phyloP scores from a whole-genome alignment of 1,140 invertebrate genomes.

The Oppia nitens region DNA sequence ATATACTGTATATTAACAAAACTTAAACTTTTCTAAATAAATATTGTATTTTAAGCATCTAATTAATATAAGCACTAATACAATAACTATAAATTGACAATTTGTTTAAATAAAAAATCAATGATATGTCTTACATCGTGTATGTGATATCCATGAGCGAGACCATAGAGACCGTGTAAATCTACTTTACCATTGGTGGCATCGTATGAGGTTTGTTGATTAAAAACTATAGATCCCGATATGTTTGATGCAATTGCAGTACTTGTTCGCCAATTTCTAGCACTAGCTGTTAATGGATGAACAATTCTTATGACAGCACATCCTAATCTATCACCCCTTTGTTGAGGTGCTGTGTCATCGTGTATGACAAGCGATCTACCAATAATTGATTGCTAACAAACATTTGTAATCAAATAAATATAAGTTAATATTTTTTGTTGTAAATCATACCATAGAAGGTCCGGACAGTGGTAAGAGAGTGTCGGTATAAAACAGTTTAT shows the following conservation, averaged over 20 bases:
- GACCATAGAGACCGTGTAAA: conserved; percentile 49
- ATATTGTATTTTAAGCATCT: too few relatives aligned
- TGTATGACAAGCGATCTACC: conserved; percentile 72
- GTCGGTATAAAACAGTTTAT: conserved; percentile 28
- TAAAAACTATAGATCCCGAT: conserved; percentile 26
- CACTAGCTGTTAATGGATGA: conserved; percentile 21
- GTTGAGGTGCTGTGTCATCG: conserved; percentile 66
- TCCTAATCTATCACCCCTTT: conserved; percentile 64
- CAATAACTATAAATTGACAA: too few relatives aligned
- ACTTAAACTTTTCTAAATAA: too few relatives aligned
- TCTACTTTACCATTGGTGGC: conserved; percentile 56
- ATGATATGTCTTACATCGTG: conserved; percentile 44
- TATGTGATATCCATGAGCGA: conserved; percentile 55
- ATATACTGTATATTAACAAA: too few relatives aligned
- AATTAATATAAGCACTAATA: too few relatives aligned
- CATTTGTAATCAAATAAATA: neutral
- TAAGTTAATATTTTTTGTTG: neutral
- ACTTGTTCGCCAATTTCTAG: conserved; percentile 33
- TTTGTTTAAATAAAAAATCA: neutral
- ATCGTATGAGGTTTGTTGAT: conserved; percentile 65
- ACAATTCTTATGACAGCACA: conserved; percentile 43
- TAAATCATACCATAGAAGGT: conserved; percentile 26
- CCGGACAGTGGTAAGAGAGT: conserved; percentile 57
- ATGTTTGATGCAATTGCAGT: conserved; percentile 36
- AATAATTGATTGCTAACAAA: conserved; percentile 12